Evolutionary conservation across 92 coral and sea anemone species (phyloP), one percentile per base, ranked within the genome.

Genomic region (Epizoanthus stellaris): DNA sequence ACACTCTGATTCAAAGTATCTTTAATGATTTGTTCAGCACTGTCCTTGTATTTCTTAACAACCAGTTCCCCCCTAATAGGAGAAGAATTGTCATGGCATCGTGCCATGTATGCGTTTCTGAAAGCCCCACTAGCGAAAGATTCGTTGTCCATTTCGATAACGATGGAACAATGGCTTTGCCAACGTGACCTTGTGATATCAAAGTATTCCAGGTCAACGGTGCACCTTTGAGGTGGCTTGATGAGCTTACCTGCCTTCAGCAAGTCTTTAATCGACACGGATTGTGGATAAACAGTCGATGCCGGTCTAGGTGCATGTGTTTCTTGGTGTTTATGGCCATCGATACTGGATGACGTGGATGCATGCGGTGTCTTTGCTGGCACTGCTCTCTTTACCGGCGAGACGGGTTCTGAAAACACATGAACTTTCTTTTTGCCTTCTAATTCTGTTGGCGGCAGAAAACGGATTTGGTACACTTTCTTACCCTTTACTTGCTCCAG

Each of bases 211-310:
- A 30, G 36, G 36, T 30, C 36, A 30, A 30, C 36, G 36, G 36
- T 30, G 36, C 36, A 30, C 36, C 36, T 30, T 30, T 30, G 36
- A 30, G 36, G 36, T 30, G 93, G 93, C 81, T 88, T 91, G 73
- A 85, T 77, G 12, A 91, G 87, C 73, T 85, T 91, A 23, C 90
- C 95, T 64, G 88, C 88, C 73, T 85, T 85, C 65, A 91, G 63
- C n/a, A 90, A 82, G 15, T 88, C 91, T 54, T 67, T 76, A 6
- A 91, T 81, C 47, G 94, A 91, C 17, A 87, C 84, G 49, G 94
- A 90, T 45, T 87, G 74, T 15, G 87, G 87, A 67, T 75, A 85
- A 12, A 85, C 76, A 13, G 75, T 85, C 36, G 80, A 70, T 47
- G 74, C 17, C 17, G 21, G 21, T 38, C 40, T n/a, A 52, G 20